phyloP scores from a whole-genome alignment of 2,797 vertebrate species.

The Pyrocephalus nanus region DNA sequence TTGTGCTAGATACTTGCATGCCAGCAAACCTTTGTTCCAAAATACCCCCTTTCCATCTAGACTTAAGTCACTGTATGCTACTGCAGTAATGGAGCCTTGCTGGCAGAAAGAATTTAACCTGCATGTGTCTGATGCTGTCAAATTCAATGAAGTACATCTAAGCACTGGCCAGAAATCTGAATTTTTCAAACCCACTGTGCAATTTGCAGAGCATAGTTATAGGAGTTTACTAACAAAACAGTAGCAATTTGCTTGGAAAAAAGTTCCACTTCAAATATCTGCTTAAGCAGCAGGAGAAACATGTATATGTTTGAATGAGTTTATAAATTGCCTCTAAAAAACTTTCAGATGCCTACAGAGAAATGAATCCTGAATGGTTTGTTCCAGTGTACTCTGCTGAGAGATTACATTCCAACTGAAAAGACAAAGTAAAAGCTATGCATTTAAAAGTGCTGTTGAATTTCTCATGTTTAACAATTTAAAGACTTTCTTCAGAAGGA shows the following conservation, averaged over 20 bases:
- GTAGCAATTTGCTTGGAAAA: slow-evolving; percentile 40
- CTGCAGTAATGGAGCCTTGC: not conserved
- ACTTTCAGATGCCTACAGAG: slow-evolving; percentile 11
- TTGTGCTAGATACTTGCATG: not conserved
- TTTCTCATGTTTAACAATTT: not conserved
- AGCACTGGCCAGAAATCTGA: not conserved
- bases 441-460: slow-evolving; percentile 17
- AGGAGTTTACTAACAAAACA: slow-evolving; percentile 14
- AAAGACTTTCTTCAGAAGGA: not conserved
- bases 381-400: slow-evolving; percentile 1
- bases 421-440: slow-evolving; percentile 19
- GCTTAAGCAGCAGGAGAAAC: slow-evolving; percentile 19
- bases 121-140: not conserved
- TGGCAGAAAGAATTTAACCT: not conserved
- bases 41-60: not conserved
- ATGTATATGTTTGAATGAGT: slow-evolving; percentile 23
- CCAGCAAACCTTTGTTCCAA: not conserved
- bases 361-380: slow-evolving; percentile 39
- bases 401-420: slow-evolving; percentile 17
- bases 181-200: not conserved
- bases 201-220: not conserved
- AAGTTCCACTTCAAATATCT: not conserved
- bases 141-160: not conserved
- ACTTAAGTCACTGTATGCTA: not conserved
- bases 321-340: slow-evolving; percentile 33